Percentiles rank a stretch among this genome's conserved stretches.
phyloP scores from a whole-genome alignment of 2,888 invertebrate genomes.

The Agonopterix arenella region DNA sequence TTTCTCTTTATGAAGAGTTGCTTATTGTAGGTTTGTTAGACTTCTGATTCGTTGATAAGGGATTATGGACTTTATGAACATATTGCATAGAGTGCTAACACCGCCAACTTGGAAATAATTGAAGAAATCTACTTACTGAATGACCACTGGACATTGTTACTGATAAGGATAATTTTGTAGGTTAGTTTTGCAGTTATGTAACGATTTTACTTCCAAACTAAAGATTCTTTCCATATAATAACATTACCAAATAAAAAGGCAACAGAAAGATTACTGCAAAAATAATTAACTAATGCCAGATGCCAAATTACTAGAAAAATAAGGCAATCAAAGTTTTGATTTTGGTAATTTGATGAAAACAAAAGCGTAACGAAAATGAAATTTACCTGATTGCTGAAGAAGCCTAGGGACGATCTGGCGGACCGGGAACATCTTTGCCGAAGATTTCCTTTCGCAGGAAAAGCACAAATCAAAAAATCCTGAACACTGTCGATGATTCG shows the following conservation, averaged over 20 bases:
- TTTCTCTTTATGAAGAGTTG: no score
- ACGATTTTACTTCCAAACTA: slow-evolving; percentile 14
- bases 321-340: not conserved
- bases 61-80: no score
- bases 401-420: slow-evolving; percentile 48
- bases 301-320: not conserved
- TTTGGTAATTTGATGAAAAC: slow-evolving; percentile 5
- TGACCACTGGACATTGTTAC: no score
- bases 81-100: no score
- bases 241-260: not conserved
- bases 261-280: no score
- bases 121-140: no score
- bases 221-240: not conserved
- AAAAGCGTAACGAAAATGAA: slow-evolving; percentile 9
- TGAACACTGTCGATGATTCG: not conserved
- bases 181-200: slow-evolving; percentile 51
- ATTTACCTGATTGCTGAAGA: slow-evolving; percentile 52
- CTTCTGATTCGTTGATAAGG: no score
- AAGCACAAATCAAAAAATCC: not conserved
- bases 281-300: not conserved
- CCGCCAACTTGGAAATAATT: no score
- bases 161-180: slow-evolving; percentile 16
- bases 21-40: no score
- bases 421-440: slow-evolving; percentile 43
- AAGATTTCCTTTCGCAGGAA: slow-evolving; percentile 3